Conservation (phyloP, 2,113 vertebrate genomes). For the Salminus brasiliensis region DNA sequence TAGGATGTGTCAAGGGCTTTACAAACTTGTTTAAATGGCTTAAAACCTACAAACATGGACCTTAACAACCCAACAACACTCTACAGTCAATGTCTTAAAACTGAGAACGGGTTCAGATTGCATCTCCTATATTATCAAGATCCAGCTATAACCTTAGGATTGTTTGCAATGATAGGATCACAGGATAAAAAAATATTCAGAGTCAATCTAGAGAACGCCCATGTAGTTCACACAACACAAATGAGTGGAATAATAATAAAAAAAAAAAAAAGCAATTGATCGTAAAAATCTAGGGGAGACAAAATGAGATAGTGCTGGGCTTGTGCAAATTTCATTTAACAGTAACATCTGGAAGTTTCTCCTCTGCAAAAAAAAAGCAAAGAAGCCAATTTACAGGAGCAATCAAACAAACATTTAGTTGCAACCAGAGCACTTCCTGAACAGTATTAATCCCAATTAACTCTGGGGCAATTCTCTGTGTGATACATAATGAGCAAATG, state of each 20-base stretch:
- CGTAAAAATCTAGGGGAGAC: background rate
- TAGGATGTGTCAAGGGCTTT: conserved; percentile 41
- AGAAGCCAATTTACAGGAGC: background rate
- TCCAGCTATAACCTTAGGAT: background rate
- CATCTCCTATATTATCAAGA: background rate
- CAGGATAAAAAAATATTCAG: background rate
- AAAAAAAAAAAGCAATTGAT: background rate
- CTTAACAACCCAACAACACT: background rate
- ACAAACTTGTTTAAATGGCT: conserved; percentile 34
- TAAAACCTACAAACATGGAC: conserved; percentile 28
- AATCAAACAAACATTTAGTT: conserved; percentile 1
- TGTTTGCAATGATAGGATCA: background rate
- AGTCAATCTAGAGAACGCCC: background rate
- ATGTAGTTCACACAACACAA: background rate
- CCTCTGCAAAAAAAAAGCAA: background rate
- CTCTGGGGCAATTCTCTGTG: conserved; percentile 10
- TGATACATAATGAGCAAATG: conserved; percentile 19
- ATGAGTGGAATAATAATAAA: background rate
- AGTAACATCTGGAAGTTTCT: background rate
- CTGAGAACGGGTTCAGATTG: background rate
- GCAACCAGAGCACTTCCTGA: conserved; percentile 1
- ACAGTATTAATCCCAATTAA: conserved; percentile 10
- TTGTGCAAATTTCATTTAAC: background rate
- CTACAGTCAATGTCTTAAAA: background rate
- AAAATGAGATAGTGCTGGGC: background rate